Conservation (phyloP, 2,797 vertebrate species). For the Xiphophorus birchmanni region DNA sequence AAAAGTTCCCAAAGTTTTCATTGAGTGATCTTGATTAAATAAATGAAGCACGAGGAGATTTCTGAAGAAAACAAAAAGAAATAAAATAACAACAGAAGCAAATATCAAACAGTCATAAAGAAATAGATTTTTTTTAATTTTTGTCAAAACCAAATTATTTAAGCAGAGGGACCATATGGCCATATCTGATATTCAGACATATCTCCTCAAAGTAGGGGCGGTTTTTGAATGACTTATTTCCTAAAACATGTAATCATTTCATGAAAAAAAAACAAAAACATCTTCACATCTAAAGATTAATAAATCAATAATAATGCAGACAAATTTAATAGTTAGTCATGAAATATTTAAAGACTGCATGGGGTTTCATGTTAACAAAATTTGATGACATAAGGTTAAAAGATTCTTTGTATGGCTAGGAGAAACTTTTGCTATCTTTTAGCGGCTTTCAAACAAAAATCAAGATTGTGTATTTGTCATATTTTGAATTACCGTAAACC, state of each 20-base stretch:
- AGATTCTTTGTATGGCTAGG: not conserved
- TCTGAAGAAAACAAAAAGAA: not conserved
- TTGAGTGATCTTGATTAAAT: not conserved
- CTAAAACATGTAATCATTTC: not conserved
- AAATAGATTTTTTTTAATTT: too few relatives aligned
- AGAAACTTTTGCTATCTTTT: not conserved
- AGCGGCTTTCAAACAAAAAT: not conserved
- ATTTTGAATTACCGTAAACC: not conserved
- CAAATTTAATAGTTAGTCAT: not conserved
- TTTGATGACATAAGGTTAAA: not conserved
- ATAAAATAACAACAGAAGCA: too few relatives aligned
- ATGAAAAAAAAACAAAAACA: not conserved
- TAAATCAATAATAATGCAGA: not conserved
- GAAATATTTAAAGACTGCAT: not conserved
- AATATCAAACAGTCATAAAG: not conserved
- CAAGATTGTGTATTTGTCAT: not conserved
- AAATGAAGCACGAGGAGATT: not conserved
- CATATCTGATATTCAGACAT: not conserved
- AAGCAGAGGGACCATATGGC: too few relatives aligned
- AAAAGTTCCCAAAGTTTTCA: not conserved
- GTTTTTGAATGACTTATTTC: too few relatives aligned
- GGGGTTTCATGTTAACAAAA: not conserved
- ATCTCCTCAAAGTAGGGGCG: too few relatives aligned
- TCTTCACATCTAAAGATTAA: not conserved
- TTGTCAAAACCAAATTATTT: too few relatives aligned